Conservation (phyloP, 2,888 invertebrate species). For the Slavum lentiscoides region DNA sequence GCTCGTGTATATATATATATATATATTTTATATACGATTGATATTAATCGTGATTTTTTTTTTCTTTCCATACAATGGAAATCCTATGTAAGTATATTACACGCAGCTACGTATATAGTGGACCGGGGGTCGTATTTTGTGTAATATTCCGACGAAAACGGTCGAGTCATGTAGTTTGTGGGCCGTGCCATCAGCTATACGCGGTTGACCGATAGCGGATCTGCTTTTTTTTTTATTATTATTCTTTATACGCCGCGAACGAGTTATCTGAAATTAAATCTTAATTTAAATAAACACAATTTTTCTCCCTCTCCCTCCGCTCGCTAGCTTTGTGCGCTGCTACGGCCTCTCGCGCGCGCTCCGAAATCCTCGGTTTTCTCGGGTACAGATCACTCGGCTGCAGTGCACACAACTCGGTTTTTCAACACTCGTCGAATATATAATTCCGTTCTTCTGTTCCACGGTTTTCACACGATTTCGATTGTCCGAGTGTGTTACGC, state of each 20-base stretch:
- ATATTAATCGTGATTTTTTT: constrained; percentile 11
- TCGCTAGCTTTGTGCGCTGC: not conserved
- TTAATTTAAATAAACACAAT: constrained; percentile 45
- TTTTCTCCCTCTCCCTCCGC: not conserved
- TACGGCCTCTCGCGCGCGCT: no score
- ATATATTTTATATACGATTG: not conserved
- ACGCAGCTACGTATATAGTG: not conserved
- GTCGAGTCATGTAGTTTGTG: constrained; percentile 49
- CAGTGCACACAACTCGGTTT: no score
- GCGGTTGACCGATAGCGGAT: not conserved
- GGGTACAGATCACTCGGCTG: not conserved
- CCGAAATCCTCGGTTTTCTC: not conserved
- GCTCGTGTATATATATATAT: not conserved
- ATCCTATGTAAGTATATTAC: not conserved
- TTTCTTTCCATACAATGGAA: constrained; percentile 39
- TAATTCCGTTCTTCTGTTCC: no score
- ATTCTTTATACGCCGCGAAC: not conserved
- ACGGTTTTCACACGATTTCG: constrained; percentile 41
- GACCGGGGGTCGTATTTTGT: not conserved
- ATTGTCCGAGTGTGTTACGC: constrained; percentile 26
- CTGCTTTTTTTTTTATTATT: not conserved
- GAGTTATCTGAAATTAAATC: constrained; percentile 50
- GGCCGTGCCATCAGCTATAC: constrained; percentile 13
- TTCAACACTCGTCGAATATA: no score
- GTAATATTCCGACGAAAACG: constrained; percentile 9